Base-by-base conservation (phyloP, 1,140 invertebrate genomes). In the Leptopilina clavipes region DNA sequence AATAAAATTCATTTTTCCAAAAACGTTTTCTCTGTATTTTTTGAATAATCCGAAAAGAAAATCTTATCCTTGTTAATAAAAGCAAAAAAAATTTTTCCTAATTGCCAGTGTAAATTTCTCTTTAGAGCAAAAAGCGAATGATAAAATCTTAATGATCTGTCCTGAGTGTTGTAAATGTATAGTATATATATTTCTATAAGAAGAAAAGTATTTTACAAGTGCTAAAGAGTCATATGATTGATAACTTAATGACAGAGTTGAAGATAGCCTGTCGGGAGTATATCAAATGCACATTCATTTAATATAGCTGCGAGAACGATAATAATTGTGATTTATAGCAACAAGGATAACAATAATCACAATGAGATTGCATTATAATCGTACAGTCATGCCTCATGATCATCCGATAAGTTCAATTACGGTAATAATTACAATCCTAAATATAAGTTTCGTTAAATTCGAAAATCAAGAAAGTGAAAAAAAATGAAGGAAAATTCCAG, bases 221-320 rank as follows among this genome's bases (percentile, higher is more conserved):
- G 14, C 59, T 65, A 31, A 65, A 65, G 59, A 37, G 59, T 65
- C 59, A 65, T 59, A 25, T 65, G 59, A 65, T 65, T 65, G 22
- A 65, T 65, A 65, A 65, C 59, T 65, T 65, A 31, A 65, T 65
- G 59, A 25, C 12, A 65, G 22, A 65, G 22, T 65, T 22, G 11
- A 14, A 37, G 59, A 65, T 65, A 22, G 59, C 25, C 59, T 65
- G 59, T 65, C 59, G 25, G 22, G 10, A 2, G 5, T 65, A n/a
- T 65, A n/a, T 65, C 5, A 65, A n/a, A 31, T 14, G 59, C 59
- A n/a, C 25, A n/a, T 65, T 14, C 59, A 65, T 31, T 65, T 9
- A 65, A 31, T 25, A n/a, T 31, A 65, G 59, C 14, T 3, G 25
- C 25, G 59, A 31, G 59, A 65, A 65, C 25, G 59, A 65, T 65